Evolutionary conservation across 1,140 invertebrate genomes (phyloP).

Genomic region (Varroa destructor): DNA sequence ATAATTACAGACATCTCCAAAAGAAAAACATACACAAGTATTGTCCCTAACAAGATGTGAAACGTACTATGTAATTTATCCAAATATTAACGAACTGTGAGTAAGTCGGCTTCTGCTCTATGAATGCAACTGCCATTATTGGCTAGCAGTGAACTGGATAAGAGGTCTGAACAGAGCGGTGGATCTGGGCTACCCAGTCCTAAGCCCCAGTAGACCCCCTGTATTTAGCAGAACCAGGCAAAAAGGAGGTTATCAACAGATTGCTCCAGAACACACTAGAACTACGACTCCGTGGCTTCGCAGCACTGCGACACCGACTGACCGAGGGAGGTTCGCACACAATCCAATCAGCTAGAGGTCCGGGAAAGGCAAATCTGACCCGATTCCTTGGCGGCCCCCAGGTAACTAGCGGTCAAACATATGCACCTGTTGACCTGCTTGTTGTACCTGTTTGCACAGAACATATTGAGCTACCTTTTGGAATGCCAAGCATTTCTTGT

Average conservation of each 20-base stretch:
- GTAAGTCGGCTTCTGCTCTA: no score
- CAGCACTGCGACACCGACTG: neutral
- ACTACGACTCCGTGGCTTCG: no score
- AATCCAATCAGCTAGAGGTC: neutral
- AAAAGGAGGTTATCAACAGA: neutral
- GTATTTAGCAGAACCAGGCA: neutral
- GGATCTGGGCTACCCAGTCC: neutral
- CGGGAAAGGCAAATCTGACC: neutral
- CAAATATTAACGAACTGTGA: no score
- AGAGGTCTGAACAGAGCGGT: neutral
- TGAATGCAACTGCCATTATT: no score
- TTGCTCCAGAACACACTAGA: no score
- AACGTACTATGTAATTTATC: no score
- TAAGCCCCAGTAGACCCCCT: neutral
- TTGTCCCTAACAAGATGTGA: no score
- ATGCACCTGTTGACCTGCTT: neutral
- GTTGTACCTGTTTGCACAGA: neutral
- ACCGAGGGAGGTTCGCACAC: constrained; percentile 1
- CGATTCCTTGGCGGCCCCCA: neutral
- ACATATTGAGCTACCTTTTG: neutral
- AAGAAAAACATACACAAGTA: no score
- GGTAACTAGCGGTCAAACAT: neutral
- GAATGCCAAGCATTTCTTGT: neutral
- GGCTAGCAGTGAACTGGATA: neutral
- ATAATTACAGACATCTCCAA: no score